These are phyloP conservation scores for Lordiphosa clarofinis DNA, from an alignment of 1,140 invertebrate genomes.

Conservation along the genomic window DNA sequence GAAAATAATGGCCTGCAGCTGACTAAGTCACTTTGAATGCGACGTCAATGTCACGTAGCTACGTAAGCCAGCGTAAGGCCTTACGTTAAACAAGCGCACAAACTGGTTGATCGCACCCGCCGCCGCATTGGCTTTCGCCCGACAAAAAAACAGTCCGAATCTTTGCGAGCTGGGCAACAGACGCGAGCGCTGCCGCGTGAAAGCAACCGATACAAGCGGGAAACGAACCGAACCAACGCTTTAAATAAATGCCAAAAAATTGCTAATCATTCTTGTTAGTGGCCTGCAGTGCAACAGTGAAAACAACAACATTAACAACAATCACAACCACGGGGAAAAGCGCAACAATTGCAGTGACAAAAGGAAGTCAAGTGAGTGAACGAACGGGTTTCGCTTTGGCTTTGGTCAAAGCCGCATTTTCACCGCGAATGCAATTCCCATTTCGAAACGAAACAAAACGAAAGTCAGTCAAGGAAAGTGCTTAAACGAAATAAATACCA, in stretches of 20 bases:
- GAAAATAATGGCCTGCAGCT: too few relatives aligned
- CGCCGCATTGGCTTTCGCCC: constrained; percentile 61
- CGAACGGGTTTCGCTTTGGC: constrained; percentile 55
- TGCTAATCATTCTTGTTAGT: constrained; percentile 32
- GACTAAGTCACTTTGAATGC: constrained; percentile 5
- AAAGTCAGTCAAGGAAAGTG: constrained; percentile 47
- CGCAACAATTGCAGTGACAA: constrained; percentile 57
- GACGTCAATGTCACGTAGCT: constrained; percentile 18
- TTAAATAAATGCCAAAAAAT: constrained; percentile 41
- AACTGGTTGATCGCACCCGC: constrained; percentile 74
- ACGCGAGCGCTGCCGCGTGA: constrained; percentile 42
- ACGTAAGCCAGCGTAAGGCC: constrained; percentile 36
- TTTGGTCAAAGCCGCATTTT: constrained; percentile 50
- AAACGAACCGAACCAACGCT: constrained; percentile 22
- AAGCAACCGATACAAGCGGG: constrained; percentile 22
- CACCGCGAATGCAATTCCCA: constrained; percentile 64
- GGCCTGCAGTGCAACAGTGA: constrained; percentile 10
- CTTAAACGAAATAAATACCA: background rate
- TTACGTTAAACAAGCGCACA: constrained; percentile 41
- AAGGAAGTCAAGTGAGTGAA: constrained; percentile 52
- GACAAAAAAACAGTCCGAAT: constrained; percentile 46
- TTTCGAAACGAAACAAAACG: constrained; percentile 55
- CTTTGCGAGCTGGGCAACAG: constrained; percentile 51
- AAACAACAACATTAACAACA: constrained; percentile 3
- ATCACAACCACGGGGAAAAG: constrained; percentile 45